Evolutionary conservation across 53 echinoderm and acorn worm species (phyloP).

Genomic region (Stichopus horrens): DNA sequence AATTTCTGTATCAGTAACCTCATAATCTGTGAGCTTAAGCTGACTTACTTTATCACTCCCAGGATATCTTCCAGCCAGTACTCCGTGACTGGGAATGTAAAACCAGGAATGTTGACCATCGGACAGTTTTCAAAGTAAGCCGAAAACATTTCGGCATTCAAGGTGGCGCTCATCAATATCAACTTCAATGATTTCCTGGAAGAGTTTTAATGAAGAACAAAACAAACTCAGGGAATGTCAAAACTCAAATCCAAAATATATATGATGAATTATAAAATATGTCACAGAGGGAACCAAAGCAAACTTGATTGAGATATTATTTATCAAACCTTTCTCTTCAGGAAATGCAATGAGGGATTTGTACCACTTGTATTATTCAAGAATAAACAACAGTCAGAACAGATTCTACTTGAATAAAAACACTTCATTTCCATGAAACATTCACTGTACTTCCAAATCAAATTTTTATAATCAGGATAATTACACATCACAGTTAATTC

Average conservation of each 20-base stretch:
- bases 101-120: slow-evolving; percentile 90
- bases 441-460: too few relatives aligned
- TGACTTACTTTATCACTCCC: slow-evolving; percentile 59
- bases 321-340: too few relatives aligned
- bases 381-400: too few relatives aligned
- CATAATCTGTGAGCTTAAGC: too few relatives aligned
- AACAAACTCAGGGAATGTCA: background rate
- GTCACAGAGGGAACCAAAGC: background rate
- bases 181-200: slow-evolving; percentile 77
- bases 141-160: slow-evolving; percentile 88
- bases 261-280: background rate
- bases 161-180: slow-evolving; percentile 93
- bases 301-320: too few relatives aligned
- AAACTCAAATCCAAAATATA: background rate
- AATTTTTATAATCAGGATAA: too few relatives aligned
- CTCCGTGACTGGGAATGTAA: slow-evolving; percentile 80
- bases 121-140: slow-evolving; percentile 79
- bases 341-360: too few relatives aligned
- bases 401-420: too few relatives aligned
- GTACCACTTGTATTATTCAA: too few relatives aligned
- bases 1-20: too few relatives aligned
- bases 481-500: too few relatives aligned
- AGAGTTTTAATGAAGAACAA: background rate
- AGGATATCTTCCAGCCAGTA: slow-evolving; percentile 89
- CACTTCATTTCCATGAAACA: too few relatives aligned